Conservation (phyloP, 2,113 vertebrate species). For the Aleadryas rufinucha region DNA sequence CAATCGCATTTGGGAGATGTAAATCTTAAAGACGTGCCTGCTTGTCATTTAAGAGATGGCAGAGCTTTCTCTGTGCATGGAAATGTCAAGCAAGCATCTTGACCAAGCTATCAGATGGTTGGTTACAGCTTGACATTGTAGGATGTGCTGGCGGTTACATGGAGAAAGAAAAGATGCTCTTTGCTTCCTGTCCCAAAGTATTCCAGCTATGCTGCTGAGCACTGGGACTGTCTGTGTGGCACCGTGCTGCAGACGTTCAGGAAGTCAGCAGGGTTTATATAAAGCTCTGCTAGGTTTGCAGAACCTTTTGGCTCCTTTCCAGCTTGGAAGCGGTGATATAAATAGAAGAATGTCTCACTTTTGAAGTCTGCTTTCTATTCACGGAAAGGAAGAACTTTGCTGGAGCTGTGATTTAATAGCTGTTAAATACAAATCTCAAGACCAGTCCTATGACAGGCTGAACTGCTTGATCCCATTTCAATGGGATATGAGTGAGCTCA, state of each 20-base stretch:
- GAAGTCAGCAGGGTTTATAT: slow-evolving; percentile 16
- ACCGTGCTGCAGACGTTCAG: neutral
- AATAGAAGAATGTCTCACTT: slow-evolving; percentile 31
- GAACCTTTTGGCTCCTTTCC: slow-evolving; percentile 2
- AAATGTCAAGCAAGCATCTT: neutral
- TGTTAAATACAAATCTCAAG: neutral
- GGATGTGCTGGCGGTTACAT: neutral
- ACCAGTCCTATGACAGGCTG: neutral
- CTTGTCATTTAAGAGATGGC: neutral
- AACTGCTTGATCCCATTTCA: neutral
- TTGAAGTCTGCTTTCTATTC: slow-evolving; percentile 20
- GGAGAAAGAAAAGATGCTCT: neutral
- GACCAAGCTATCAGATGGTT: neutral
- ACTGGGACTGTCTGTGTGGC: neutral
- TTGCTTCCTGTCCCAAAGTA: neutral
- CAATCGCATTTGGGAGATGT: neutral
- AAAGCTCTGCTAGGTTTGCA: slow-evolving; percentile 19
- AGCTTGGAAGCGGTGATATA: neutral
- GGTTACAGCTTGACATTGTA: neutral
- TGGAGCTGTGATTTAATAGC: neutral
- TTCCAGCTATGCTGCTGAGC: neutral
- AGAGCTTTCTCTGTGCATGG: neutral
- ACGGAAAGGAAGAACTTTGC: neutral
- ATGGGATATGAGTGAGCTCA: neutral
- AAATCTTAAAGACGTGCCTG: neutral